phyloP scores from a whole-genome alignment of 2,888 invertebrate genomes.

The Drepana falcataria region DNA sequence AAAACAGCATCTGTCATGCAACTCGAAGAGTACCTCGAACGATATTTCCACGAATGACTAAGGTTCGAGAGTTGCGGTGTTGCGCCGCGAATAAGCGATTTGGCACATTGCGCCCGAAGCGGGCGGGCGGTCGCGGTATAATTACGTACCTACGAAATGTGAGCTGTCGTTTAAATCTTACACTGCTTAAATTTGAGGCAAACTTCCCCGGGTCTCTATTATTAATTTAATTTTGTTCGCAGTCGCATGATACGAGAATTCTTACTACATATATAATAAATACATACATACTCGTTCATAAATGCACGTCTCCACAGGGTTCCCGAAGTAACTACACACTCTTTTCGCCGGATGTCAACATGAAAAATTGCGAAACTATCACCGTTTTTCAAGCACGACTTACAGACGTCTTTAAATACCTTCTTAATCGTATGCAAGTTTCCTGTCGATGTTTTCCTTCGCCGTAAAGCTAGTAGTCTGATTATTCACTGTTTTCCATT shows the following conservation, averaged over 20 bases:
- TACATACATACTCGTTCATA: too few species aligned
- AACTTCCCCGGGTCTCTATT: slow-evolving; percentile 53
- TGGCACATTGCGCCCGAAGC: slow-evolving; percentile 67
- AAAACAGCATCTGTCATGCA: too few species aligned
- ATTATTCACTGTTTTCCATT: too few species aligned
- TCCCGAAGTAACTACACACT: too few species aligned
- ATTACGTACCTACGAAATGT: slow-evolving; percentile 71
- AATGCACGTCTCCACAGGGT: background rate
- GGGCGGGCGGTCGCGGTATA: slow-evolving; percentile 58
- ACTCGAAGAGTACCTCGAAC: background rate
- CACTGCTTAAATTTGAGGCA: slow-evolving; percentile 70
- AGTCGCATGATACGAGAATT: slow-evolving; percentile 21
- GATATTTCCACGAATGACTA: background rate
- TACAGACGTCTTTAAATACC: too few species aligned
- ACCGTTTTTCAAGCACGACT: too few species aligned
- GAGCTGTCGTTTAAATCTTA: slow-evolving; percentile 74
- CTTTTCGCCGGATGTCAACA: too few species aligned
- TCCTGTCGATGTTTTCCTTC: too few species aligned
- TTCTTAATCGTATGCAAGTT: too few species aligned
- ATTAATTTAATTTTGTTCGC: slow-evolving; percentile 65
- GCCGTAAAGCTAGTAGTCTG: too few species aligned
- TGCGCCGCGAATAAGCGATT: slow-evolving; percentile 72
- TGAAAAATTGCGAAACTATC: too few species aligned
- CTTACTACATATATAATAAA: background rate
- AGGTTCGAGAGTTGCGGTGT: slow-evolving; percentile 42